phyloP scores from a whole-genome alignment of 2,888 invertebrate genomes.

The Ophion ventricosus region DNA sequence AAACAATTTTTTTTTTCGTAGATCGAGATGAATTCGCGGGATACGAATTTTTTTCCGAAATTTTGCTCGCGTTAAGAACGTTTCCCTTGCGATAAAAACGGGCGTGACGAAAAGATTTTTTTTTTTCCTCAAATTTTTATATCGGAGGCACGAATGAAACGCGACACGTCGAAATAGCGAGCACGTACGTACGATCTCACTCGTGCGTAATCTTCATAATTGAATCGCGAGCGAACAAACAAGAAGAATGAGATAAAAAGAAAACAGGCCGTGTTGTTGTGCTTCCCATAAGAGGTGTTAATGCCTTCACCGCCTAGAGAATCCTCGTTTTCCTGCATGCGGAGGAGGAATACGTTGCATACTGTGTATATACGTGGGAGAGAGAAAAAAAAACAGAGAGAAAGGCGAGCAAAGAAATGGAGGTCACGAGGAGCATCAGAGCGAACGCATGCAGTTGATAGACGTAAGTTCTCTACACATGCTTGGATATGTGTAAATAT shows the following conservation, averaged over 20 bases:
- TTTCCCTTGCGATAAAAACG: not conserved
- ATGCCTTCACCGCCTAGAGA: conserved; percentile 41
- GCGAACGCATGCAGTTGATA: conserved; percentile 34
- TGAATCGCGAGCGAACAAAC: not conserved
- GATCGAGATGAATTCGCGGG: not conserved
- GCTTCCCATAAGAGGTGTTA: conserved; percentile 29
- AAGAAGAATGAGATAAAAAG: not conserved
- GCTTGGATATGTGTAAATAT: not conserved
- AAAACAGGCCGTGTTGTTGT: conserved; percentile 17
- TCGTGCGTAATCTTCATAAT: not conserved
- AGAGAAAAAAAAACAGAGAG: not conserved
- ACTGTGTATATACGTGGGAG: conserved; percentile 35
- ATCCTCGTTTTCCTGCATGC: conserved; percentile 23
- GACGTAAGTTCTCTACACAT: not conserved
- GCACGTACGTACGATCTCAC: no score
- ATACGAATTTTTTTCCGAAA: no score
- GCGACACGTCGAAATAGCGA: not conserved
- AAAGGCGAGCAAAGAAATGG: conserved; percentile 49
- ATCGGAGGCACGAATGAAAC: not conserved
- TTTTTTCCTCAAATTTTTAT: not conserved
- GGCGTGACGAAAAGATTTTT: not conserved
- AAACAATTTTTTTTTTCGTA: not conserved
- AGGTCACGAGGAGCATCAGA: conserved; percentile 54
- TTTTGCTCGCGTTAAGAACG: not conserved
- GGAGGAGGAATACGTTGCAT: conserved; percentile 39